Base-by-base conservation (phyloP, 2,797 vertebrate species). In the Gallinago solitaria region DNA sequence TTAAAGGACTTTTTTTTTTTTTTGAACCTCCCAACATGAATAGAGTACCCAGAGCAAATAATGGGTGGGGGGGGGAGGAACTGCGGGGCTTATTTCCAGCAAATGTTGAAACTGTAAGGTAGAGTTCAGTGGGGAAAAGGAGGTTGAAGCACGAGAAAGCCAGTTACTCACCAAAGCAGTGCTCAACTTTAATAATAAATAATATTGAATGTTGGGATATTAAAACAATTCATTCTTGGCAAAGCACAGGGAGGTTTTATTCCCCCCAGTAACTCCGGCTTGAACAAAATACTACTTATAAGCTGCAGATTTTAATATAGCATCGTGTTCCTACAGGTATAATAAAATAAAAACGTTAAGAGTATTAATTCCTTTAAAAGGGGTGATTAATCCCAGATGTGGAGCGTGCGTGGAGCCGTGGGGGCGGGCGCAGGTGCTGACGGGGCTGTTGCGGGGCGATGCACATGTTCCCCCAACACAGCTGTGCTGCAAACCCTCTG, bases 141-240 rank as follows among this genome's bases (percentile, higher is more conserved):
- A 96, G 97, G 95, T 93, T 98, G 95, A 96, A 89, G 89, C 89
- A 41, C 5, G 32, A 94, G 95, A 93, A 97, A 97, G 89, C 74
- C 93, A 70, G 95, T 97, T 97, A 81, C 91, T 98, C 95, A 94
- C 94, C 93, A 96, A 98, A 98, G 96, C 70, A 77, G 93, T 7
- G 5, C 97, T 96, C 56, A 47, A 97, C 97, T 97, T 97, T 97
- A 98, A 98, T 97, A 98, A 98, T 98, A 98, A 98, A 98, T 98
- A 98, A 97, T 97, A 97, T 97, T 96, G 98, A 98, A 98, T 97
- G 98, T 90, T 96, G 95, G 95, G 98, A 98, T 98, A 98, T 98
- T 98, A 98, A 98, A 98, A 98, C 98, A 98, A 98, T 98, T 98
- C 81, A 93, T 98, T 97, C 97, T 98, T 97, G 76, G 97, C 97